A percentile compares a stretch with the other conserved stretches of the same genome.
Conservation (phyloP, 2,797 vertebrate genomes). For the Pygocentrus nattereri region DNA sequence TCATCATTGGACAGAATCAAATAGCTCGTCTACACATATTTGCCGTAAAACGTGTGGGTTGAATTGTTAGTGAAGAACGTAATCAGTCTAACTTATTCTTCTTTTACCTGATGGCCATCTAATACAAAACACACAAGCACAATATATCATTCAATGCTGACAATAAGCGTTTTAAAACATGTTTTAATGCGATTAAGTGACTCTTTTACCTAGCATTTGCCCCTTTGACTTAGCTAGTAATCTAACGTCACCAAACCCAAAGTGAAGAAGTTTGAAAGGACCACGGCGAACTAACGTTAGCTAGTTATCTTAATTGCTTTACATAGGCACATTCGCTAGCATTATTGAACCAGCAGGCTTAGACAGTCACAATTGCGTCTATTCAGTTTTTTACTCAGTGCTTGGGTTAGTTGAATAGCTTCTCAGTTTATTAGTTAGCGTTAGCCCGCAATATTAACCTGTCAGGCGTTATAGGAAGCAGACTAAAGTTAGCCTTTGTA, state of each 20-base stretch:
- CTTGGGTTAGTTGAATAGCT: background rate
- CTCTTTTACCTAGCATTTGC: too few relatives aligned
- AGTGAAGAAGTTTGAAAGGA: background rate
- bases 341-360: background rate
- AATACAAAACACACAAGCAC: too few relatives aligned
- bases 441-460: background rate
- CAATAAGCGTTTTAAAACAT: too few relatives aligned
- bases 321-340: background rate
- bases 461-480: background rate
- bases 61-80: too few relatives aligned
- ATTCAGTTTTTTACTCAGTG: background rate
- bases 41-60: too few relatives aligned
- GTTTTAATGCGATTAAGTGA: too few relatives aligned
- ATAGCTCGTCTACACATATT: too few relatives aligned
- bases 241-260: background rate
- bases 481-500: background rate
- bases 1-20: too few relatives aligned
- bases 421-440: background rate
- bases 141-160: too few relatives aligned
- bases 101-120: too few relatives aligned
- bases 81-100: too few relatives aligned
- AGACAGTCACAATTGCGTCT: background rate
- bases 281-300: background rate
- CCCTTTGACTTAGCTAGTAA: background rate
- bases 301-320: background rate